Base-by-base conservation (phyloP, 2,888 invertebrate species). In the Amaurobius ferox region DNA sequence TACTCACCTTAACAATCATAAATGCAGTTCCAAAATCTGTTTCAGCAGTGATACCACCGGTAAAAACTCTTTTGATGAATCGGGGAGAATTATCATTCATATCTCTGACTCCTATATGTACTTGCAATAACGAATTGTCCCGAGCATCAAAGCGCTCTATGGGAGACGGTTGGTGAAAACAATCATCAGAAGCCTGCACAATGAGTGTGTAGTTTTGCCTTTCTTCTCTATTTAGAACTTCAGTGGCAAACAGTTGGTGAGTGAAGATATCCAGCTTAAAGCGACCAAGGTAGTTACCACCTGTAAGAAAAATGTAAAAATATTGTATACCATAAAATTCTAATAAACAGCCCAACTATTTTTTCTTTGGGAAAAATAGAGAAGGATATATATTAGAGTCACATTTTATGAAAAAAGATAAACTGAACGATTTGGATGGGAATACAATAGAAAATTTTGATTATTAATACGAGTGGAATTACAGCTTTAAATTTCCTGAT, bases 41-140 rank as follows among this genome's bases (percentile, higher is more conserved):
- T 88, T 96, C 96, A 0, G 98, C 97, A 16, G 98, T 97, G 0
- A 98, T 96, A 0, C 98, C 98, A 0, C 98, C 97, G 0, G 98
- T 98, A 90, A 98, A 97, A 87, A 97, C 94, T 88, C 90, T 89
- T 86, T 94, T 95, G 1, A 94, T 92, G 90, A 98, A 98, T 90
- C 93, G 93, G 0, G 98, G 98, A 0, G 96, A 93, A 91, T 98
- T 98, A 90, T 98, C 98, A 90, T 98, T 98, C 0, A 97, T 94
- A 90, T 98, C 98, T 62, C 93, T 92, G 0, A 98, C 95, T 1
- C 87, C 85, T 19, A 89, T 79, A 16, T 88, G 70, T 13, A 89
- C 89, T 62, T 89, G 89, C 9, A 89, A 68, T 62, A 90, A 78
- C 70, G 90, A 95, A 89, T 95, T 94, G 79, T 95, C 95, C 0